Conservation (phyloP, 2,797 vertebrate species). For the Falco cherrug region DNA sequence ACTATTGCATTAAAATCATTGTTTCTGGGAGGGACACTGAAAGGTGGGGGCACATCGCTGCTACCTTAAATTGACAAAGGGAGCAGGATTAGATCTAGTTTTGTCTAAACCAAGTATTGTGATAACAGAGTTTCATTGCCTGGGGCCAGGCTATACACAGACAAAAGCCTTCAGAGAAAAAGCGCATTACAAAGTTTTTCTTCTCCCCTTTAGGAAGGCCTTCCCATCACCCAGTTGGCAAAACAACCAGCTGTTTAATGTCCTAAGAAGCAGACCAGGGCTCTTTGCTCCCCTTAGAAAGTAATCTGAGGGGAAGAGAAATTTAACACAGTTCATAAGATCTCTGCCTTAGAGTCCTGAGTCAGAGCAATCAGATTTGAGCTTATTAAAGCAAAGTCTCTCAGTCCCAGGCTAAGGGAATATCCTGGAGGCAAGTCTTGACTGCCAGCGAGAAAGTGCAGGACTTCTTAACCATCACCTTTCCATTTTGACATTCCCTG, state of each 20-base stretch:
- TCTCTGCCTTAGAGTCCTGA: constrained; percentile 1
- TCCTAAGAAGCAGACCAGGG: not conserved
- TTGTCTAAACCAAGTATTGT: not conserved
- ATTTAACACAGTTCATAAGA: not conserved
- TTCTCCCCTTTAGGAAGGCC: not conserved
- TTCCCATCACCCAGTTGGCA: not conserved
- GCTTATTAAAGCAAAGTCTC: constrained; percentile 10
- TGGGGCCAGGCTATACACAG: not conserved
- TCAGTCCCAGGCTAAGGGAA: not conserved
- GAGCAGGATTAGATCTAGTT: not conserved
- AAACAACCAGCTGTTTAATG: not conserved
- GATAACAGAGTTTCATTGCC: not conserved
- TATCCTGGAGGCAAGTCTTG: not conserved
- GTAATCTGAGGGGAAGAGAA: constrained; percentile 4
- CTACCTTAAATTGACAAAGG: not conserved
- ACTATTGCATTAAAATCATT: not conserved
- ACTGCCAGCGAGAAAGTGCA: not conserved
- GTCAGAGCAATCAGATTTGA: constrained; percentile 19
- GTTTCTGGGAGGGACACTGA: not conserved
- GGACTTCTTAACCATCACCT: not conserved
- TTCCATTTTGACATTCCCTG: not conserved
- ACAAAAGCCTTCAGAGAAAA: not conserved
- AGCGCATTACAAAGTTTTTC: not conserved
- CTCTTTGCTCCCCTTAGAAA: not conserved
- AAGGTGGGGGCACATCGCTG: not conserved